Evolutionary conservation across 92 coral and sea anemone genomes (phyloP), one percentile per base, ranked within the genome.

Genomic region (Palythoa caribaeorum): DNA sequence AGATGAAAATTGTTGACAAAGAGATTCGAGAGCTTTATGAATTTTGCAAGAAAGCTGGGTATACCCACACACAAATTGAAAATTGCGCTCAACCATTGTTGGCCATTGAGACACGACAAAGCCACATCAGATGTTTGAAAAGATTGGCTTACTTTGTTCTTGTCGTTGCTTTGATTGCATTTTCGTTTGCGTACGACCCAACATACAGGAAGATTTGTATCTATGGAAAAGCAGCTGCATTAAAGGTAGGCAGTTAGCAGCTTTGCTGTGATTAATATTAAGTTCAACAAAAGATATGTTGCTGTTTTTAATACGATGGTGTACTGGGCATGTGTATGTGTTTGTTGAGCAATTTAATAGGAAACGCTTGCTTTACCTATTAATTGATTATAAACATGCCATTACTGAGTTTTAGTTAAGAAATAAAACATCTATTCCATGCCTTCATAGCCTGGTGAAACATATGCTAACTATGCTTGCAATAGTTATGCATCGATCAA

Each of bases 1-100:
- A 97, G 93, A 75, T 97, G 73, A 77, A 93, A 52, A 83, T 97
- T 66, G 83, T 97, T 44, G 99, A 97, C 94, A 90, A 90, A n/a
- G 99, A 97, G 80, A 88, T 97, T 69, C 94, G 98, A 15, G 88
- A 95, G 78, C 94, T 97, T 38, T 96, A 91, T 77, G 94, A 95
- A 36, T 97, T 92, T 84, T 95, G 99, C 74, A 68, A 88, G 83
- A 96, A 97, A 73, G 94, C 95, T 3, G 99, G 99, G 52, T 92
- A 91, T 72, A 90, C 95, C 60, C 91, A 92, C 40, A 91, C 94
- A 36, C 96, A 97, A 52, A 97, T 97, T 59, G 97, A 97, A 83
- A 80, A 84, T 66, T 97, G 98, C 63, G 98, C 99, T 20, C 91
- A 92, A 37, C 99, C 99, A 9, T 65, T 97, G 50, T 93, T 97